These are phyloP conservation scores for Linnaemya vulpina DNA, from an alignment of 2,888 invertebrate species.

Conservation along the genomic window DNA sequence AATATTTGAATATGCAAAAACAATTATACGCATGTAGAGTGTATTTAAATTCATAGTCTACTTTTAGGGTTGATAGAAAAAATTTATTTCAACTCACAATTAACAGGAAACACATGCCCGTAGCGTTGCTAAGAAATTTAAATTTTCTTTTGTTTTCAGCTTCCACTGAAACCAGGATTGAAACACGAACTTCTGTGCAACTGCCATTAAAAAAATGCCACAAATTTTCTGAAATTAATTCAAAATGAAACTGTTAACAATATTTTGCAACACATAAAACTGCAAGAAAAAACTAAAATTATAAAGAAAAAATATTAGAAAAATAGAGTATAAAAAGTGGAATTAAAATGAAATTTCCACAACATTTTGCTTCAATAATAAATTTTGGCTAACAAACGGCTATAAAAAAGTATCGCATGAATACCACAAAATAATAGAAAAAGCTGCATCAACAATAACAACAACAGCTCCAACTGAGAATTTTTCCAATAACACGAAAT, in stretches of 20 bases:
- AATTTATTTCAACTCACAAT: neutral
- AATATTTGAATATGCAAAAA: neutral
- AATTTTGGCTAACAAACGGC: constrained; percentile 25
- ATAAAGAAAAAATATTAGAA: neutral
- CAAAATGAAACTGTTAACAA: neutral
- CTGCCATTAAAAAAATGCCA: neutral
- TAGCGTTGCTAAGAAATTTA: neutral
- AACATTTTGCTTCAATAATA: constrained; percentile 47
- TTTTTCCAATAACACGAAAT: constrained; percentile 10
- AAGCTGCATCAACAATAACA: neutral
- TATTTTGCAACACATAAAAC: neutral
- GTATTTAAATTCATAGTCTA: neutral
- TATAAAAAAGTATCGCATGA: constrained; percentile 1
- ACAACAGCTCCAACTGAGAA: neutral
- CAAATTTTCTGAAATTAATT: neutral
- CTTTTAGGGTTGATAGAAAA: neutral
- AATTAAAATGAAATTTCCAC: constrained; percentile 37
- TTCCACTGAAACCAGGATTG: neutral
- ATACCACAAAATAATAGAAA: constrained; percentile 41
- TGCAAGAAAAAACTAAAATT: neutral
- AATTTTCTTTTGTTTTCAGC: neutral
- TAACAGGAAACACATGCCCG: neutral
- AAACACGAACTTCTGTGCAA: neutral
- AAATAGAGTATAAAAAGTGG: constrained; percentile 8
- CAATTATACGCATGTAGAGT: neutral